These are phyloP conservation scores for Cyclura pinguis DNA, from an alignment of 2,797 vertebrate species.

Conservation along the genomic window DNA sequence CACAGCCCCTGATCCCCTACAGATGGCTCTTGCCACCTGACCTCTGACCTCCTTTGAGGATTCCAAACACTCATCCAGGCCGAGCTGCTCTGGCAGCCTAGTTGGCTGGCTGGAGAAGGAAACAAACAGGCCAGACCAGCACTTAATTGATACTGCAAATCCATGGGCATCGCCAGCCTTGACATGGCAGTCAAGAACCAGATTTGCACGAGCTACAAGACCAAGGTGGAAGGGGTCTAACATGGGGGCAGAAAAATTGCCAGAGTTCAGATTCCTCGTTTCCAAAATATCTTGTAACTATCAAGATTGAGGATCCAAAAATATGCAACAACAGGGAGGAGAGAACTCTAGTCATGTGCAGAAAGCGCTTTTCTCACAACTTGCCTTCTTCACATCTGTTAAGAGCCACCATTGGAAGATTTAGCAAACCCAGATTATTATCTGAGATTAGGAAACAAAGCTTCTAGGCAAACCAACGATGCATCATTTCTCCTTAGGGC, in stretches of 20 bases:
- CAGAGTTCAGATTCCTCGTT: neutral
- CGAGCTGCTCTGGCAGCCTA: neutral
- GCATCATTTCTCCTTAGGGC: neutral
- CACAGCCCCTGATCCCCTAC: slow-evolving; percentile 29
- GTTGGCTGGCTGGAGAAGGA: neutral
- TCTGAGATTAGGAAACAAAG: neutral
- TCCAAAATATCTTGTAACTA: neutral
- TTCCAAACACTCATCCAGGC: slow-evolving; percentile 8
- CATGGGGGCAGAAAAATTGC: neutral
- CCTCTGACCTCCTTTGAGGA: slow-evolving; percentile 31
- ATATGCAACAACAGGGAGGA: neutral
- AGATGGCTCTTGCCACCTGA: slow-evolving; percentile 32
- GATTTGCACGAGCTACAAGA: neutral
- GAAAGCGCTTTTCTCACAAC: neutral
- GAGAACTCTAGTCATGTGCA: neutral
- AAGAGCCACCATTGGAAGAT: neutral
- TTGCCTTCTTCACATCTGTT: neutral
- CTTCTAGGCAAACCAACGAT: neutral
- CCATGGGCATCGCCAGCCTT: neutral
- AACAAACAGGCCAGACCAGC: neutral
- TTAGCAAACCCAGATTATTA: neutral
- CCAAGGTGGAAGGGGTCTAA: neutral
- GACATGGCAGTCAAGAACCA: neutral
- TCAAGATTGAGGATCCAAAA: neutral
- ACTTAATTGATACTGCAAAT: neutral